A percentile compares a stretch with the other conserved stretches of the same genome.
Evolutionary conservation across 2,888 invertebrate genomes (phyloP).

Genomic region (Lottia gigantea): DNA sequence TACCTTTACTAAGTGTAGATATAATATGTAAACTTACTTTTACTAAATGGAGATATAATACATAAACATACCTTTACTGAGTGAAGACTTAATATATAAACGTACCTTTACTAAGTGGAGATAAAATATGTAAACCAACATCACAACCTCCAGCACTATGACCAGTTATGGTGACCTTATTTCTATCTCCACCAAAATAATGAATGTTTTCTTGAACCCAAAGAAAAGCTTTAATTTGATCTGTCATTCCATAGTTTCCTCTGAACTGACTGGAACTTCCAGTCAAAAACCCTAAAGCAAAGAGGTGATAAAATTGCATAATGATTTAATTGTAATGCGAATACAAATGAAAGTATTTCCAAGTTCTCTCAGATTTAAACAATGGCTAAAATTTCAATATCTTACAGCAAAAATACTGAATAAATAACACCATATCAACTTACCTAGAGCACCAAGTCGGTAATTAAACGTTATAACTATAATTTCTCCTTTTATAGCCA

Average conservation of each 20-base stretch:
- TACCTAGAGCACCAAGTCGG: slow-evolving; percentile 45
- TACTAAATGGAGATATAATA: neutral
- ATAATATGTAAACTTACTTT: neutral
- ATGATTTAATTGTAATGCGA: too few species aligned
- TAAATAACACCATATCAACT: neutral
- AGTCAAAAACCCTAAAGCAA: slow-evolving; percentile 27
- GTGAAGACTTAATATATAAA: slow-evolving; percentile 26
- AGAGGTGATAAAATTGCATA: too few species aligned
- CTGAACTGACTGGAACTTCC: slow-evolving; percentile 20
- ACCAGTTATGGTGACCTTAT: slow-evolving; percentile 36
- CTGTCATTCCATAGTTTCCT: slow-evolving; percentile 42
- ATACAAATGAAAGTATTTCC: too few species aligned
- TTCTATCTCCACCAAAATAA: slow-evolving; percentile 35
- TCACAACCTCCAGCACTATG: slow-evolving; percentile 42
- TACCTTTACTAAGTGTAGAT: too few species aligned
- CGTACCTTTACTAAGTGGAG: neutral
- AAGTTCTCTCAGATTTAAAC: too few species aligned
- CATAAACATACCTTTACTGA: slow-evolving; percentile 32
- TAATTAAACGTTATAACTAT: slow-evolving; percentile 49
- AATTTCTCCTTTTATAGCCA: slow-evolving; percentile 38
- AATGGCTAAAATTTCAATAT: too few species aligned
- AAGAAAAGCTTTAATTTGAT: slow-evolving; percentile 35
- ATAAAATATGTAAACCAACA: slow-evolving; percentile 31
- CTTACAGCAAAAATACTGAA: too few species aligned
- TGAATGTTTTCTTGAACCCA: slow-evolving; percentile 39